Evolutionary conservation across 2,797 vertebrate genomes (phyloP).

Genomic region (Rhabdophis nuchalis): DNA sequence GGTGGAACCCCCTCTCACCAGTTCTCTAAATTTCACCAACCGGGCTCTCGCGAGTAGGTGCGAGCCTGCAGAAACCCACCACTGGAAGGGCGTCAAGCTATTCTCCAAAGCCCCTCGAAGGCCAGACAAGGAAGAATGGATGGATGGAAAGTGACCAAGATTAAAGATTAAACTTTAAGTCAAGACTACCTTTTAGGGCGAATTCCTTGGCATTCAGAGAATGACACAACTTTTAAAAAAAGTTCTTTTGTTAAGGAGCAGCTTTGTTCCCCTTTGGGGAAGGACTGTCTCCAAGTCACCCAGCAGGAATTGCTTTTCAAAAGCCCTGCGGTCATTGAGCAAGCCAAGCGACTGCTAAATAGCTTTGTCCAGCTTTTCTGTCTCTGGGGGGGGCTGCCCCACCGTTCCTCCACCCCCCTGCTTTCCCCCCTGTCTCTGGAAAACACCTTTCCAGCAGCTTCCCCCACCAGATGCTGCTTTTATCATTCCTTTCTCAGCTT

Average conservation of each 20-base stretch:
- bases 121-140: too few relatives aligned
- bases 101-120: too few relatives aligned
- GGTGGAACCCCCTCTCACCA: too few relatives aligned
- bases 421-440: neutral
- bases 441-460: conserved; percentile 66
- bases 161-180: too few relatives aligned
- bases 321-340: conserved; percentile 60
- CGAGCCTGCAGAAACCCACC: too few relatives aligned
- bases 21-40: too few relatives aligned
- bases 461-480: conserved; percentile 76
- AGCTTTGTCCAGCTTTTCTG: conserved; percentile 69
- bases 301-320: neutral
- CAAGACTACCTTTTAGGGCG: too few relatives aligned
- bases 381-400: neutral
- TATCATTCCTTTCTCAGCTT: conserved; percentile 64
- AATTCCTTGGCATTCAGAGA: neutral
- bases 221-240: neutral
- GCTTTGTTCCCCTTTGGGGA: neutral
- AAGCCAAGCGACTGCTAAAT: conserved; percentile 77
- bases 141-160: too few relatives aligned
- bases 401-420: neutral
- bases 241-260: neutral
- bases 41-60: too few relatives aligned
- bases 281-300: neutral
- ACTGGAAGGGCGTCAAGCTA: too few relatives aligned